A percentile compares a stretch with the other conserved stretches of the same genome.
Conservation (phyloP, 2,797 vertebrate species). For the Xyrichtys novacula region DNA sequence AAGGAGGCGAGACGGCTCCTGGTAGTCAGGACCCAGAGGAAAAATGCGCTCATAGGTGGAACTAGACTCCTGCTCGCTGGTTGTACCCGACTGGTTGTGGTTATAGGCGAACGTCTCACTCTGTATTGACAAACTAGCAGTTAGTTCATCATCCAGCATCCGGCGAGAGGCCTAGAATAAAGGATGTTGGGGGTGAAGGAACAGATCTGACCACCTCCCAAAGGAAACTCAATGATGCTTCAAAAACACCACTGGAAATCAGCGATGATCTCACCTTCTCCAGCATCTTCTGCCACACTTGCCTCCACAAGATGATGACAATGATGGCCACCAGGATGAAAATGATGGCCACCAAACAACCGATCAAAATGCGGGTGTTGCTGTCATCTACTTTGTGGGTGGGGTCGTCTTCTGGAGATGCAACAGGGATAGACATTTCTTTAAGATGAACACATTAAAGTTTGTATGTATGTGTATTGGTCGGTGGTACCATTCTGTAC, state of each 20-base stretch:
- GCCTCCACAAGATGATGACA: slow-evolving; percentile 97
- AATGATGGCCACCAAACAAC: slow-evolving; percentile 97
- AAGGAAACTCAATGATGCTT: slow-evolving; percentile 16
- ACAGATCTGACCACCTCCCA: slow-evolving; percentile 53
- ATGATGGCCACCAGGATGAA: slow-evolving; percentile 98
- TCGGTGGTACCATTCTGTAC: not conserved
- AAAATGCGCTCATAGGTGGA: slow-evolving; percentile 97
- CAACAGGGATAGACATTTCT: slow-evolving; percentile 45
- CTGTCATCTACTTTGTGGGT: slow-evolving; percentile 97
- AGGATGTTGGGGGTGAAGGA: slow-evolving; percentile 65
- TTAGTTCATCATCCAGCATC: slow-evolving; percentile 98
- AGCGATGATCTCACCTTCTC: slow-evolving; percentile 90
- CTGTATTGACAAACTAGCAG: slow-evolving; percentile 96
- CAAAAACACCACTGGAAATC: not conserved
- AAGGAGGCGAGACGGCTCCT: slow-evolving; percentile 95
- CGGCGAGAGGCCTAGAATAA: slow-evolving; percentile 91
- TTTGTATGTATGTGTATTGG: not conserved
- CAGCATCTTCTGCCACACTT: slow-evolving; percentile 99
- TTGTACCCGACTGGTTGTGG: slow-evolving; percentile 86
- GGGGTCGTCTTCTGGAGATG: slow-evolving; percentile 86
- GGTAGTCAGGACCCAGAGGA: slow-evolving; percentile 94
- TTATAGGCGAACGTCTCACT: slow-evolving; percentile 95
- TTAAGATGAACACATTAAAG: no score
- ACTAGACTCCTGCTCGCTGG: slow-evolving; percentile 92
- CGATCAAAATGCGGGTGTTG: slow-evolving; percentile 96